phyloP scores from a whole-genome alignment of 92 coral and sea anemone genomes.

The Epizoanthus ramosus region DNA sequence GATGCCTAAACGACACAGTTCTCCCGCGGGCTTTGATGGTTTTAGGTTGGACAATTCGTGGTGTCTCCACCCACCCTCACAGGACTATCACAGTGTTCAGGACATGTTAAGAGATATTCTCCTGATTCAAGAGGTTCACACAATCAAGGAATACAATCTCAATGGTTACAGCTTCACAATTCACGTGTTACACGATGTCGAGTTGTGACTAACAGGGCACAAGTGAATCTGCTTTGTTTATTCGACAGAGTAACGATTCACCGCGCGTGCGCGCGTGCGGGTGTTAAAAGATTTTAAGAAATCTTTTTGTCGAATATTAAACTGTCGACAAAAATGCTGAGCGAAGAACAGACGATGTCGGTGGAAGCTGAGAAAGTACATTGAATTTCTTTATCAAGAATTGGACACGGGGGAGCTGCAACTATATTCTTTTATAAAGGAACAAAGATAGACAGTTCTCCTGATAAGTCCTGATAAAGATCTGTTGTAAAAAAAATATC shows the following conservation, averaged over 20 bases:
- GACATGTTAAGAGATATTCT: constrained; percentile 41
- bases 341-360: no score
- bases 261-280: no score
- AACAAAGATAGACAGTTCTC: no score
- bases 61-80: neutral
- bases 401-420: no score
- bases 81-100: constrained; percentile 2
- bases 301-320: no score
- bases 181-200: constrained; percentile 61
- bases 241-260: neutral
- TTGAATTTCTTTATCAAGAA: no score
- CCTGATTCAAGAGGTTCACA: constrained; percentile 53
- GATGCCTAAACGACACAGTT: constrained; percentile 28
- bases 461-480: no score
- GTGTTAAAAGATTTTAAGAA: no score
- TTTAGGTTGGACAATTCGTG: neutral
- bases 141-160: constrained; percentile 47
- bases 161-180: constrained; percentile 54
- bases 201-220: constrained; percentile 13
- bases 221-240: neutral
- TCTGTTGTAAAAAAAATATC: no score
- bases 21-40: constrained; percentile 17
- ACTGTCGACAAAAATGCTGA: no score
- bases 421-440: no score
- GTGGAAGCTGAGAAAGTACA: no score